Base-by-base conservation (phyloP, 2,113 vertebrate species). In the Poecile atricapillus region DNA sequence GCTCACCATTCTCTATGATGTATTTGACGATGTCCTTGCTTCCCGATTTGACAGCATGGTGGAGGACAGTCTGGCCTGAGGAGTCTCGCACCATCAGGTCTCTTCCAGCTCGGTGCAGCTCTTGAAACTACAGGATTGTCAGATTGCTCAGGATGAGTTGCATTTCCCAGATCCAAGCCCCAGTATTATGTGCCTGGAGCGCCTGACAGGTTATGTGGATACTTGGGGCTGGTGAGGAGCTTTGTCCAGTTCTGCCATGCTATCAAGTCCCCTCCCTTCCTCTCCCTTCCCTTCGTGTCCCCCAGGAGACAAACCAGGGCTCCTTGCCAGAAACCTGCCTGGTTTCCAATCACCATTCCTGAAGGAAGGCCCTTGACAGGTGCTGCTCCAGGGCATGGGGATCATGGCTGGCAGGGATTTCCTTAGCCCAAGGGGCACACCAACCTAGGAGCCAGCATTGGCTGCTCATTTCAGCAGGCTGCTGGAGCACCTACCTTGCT, bases 1-100 rank as follows among this genome's bases (percentile, higher is more conserved):
- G 74, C 97, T 98, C 97, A 99, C 99, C 99, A 0, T 99, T 98
- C 90, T 99, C 98, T 4, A 99, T 98, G 90, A 99, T 98, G 97
- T 99, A 99, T 94, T 98, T 98, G 86, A 99, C 99, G 49, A 98
- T 98, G 47, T 99, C 99, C 94, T 99, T 99, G 97, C 98, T 99
- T 85, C 99, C 99, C 1, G 97, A 95, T 58, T 96, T 97, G 84
- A 99, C 99, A 0, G 99, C 99, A 2, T 99, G 98, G 95, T 99
- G 99, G 28, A 99, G 97, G 55, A 99, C 96, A 1, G 98, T 99
- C 89, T 98, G 98, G 52, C 98, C 98, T 0, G 82, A 97, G 20
- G 94, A 88, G 41, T 99, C 99, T 71, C 98, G 96, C 73, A 97
- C 94, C 44, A 97, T 96, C 80, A 99, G 97, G 94, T 99, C 98